Percentiles rank a stretch among this genome's conserved stretches.
Conservation (phyloP, 2,888 invertebrate genomes). For the Bibio marci region DNA sequence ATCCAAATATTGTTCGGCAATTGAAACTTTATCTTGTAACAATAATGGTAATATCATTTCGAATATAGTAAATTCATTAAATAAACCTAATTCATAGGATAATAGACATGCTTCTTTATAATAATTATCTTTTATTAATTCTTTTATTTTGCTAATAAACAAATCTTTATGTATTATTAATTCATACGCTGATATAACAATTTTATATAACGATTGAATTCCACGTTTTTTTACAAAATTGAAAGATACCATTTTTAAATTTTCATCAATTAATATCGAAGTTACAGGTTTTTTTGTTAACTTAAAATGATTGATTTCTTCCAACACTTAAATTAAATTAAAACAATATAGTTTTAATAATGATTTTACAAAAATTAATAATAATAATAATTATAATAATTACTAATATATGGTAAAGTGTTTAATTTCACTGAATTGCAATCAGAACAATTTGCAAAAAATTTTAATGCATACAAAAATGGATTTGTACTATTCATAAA, state of each 20-base stretch:
- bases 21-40: constrained; percentile 59
- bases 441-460: constrained; percentile 26
- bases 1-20: constrained; percentile 59
- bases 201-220: constrained; percentile 40
- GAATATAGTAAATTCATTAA: constrained; percentile 47
- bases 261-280: constrained; percentile 31
- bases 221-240: constrained; percentile 51
- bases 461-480: constrained; percentile 21
- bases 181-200: constrained; percentile 46
- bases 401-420: constrained; percentile 20
- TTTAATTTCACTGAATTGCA: constrained; percentile 26
- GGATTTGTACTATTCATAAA: constrained; percentile 18
- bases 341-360: neutral
- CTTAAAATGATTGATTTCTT: constrained; percentile 39
- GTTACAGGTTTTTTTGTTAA: constrained; percentile 21
- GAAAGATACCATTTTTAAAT: constrained; percentile 55
- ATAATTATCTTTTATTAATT: constrained; percentile 35
- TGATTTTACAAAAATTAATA: neutral
- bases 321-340: constrained; percentile 31
- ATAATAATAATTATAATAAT: constrained; percentile 5
- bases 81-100: constrained; percentile 46
- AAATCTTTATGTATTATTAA: constrained; percentile 40
- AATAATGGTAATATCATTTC: constrained; percentile 60
- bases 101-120: constrained; percentile 65
- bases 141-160: constrained; percentile 42